Percentiles rank a stretch among this genome's conserved stretches.
phyloP scores from a whole-genome alignment of 2,797 vertebrate genomes.

The Aselliscus stoliczkanus region DNA sequence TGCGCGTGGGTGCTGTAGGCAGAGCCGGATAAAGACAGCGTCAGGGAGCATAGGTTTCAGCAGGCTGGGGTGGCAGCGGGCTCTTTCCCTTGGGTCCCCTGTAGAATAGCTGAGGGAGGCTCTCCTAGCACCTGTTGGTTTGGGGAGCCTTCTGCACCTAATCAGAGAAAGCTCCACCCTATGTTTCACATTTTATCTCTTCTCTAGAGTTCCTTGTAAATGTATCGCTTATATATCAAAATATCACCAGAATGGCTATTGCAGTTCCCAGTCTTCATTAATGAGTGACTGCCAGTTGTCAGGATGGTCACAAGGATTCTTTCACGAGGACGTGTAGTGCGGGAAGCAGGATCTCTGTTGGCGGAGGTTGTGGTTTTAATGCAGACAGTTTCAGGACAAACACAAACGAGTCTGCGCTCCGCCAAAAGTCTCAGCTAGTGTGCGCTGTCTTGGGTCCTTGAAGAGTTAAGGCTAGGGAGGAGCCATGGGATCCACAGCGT shows the following conservation, averaged over 20 bases:
- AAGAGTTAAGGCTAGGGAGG: not conserved
- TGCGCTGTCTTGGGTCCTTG: not conserved
- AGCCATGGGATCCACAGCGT: not conserved
- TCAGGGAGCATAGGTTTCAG: not conserved
- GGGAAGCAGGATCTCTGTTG: not conserved
- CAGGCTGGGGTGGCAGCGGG: not conserved
- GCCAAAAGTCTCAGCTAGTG: not conserved
- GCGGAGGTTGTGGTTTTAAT: not conserved
- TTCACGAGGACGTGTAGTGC: not conserved
- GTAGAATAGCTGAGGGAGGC: not conserved
- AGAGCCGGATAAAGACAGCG: not conserved
- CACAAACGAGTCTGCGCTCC: not conserved
- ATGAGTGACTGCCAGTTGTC: not conserved
- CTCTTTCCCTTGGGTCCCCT: not conserved
- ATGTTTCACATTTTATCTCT: not conserved
- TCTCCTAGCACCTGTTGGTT: not conserved
- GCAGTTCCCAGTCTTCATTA: not conserved
- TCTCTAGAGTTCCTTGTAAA: not conserved
- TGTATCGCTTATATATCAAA: not conserved
- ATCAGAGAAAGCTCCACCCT: not conserved
- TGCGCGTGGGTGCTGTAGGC: not conserved
- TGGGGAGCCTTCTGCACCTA: not conserved
- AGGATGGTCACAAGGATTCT: not conserved
- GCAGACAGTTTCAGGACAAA: not conserved
- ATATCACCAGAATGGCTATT: not conserved